phyloP scores from a whole-genome alignment of 2,113 vertebrate species.

The Gavialis gangeticus region DNA sequence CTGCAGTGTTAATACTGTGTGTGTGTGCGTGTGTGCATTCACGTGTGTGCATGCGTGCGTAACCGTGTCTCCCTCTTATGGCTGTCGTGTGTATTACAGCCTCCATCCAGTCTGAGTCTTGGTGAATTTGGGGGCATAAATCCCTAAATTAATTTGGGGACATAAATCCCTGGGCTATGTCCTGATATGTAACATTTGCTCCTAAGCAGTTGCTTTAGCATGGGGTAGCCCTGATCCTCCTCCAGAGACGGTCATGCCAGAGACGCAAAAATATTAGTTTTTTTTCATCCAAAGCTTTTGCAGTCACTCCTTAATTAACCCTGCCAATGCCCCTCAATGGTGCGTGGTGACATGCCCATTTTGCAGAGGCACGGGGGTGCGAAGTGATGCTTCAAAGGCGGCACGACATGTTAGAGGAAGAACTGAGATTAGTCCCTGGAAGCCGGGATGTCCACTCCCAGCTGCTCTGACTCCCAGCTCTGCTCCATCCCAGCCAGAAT shows the following conservation, averaged over 20 bases:
- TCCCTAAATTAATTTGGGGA: not conserved
- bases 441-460: too few relatives aligned
- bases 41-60: rapidly evolving
- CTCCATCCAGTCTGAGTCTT: not conserved
- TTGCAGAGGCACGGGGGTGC: not conserved
- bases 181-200: not conserved
- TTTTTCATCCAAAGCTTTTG: not conserved
- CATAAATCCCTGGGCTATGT: not conserved
- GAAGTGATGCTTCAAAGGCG: not conserved
- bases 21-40: rapidly evolving
- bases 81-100: not conserved
- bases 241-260: not conserved
- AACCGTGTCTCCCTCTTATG: not conserved
- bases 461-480: not conserved
- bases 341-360: not conserved
- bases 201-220: not conserved
- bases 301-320: not conserved
- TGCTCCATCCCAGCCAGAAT: not conserved
- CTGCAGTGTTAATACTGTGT: rapidly evolving
- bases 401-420: not conserved
- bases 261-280: not conserved
- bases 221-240: not conserved
- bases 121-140: not conserved
- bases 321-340: not conserved
- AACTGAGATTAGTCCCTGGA: not conserved